Conservation (phyloP, 2,797 vertebrate species). For the Cuniculus paca region DNA sequence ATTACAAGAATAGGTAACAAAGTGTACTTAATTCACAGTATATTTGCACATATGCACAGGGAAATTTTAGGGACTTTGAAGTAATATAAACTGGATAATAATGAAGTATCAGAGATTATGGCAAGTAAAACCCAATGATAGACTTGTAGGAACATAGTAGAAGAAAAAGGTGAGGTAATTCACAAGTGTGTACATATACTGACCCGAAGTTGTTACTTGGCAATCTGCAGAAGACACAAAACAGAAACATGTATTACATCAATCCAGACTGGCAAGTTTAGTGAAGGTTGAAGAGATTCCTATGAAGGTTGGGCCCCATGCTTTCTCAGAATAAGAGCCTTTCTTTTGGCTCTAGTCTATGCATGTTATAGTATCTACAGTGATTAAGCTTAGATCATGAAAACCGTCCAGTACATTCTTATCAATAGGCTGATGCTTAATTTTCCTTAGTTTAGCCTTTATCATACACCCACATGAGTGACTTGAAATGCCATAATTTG, state of each 20-base stretch:
- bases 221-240: neutral
- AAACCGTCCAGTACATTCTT: neutral
- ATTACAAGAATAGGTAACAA: neutral
- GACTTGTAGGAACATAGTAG: neutral
- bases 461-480: neutral
- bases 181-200: neutral
- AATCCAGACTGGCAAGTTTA: neutral
- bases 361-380: neutral
- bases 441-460: neutral
- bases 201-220: neutral
- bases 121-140: neutral
- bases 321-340: neutral
- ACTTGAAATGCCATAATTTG: neutral
- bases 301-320: rapidly evolving
- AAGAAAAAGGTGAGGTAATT: neutral
- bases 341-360: neutral
- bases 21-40: neutral
- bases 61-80: neutral
- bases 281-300: neutral
- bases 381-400: neutral
- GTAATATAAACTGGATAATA: neutral
- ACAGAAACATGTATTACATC: neutral
- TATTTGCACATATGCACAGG: neutral
- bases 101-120: neutral
- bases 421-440: neutral